Evolutionary conservation across 2,797 vertebrate genomes (phyloP).

Genomic region (Etheostoma perlongum): DNA sequence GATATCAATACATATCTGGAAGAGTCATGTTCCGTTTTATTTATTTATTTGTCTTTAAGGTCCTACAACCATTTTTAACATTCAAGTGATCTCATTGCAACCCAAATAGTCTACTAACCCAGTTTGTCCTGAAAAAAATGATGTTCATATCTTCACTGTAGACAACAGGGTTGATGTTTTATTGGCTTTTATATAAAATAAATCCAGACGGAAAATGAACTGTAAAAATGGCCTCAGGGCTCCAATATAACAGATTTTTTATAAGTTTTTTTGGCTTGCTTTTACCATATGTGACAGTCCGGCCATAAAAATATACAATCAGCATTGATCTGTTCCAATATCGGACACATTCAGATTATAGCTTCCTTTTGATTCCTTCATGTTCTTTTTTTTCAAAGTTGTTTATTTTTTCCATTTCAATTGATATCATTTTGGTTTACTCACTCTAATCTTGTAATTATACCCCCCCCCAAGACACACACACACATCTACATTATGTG

Average conservation of each 20-base stretch:
- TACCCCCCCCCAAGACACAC: neutral
- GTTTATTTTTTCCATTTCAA: conserved; percentile 19
- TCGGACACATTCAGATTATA: conserved; percentile 17
- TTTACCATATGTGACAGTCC: neutral
- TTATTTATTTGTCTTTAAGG: too few species aligned
- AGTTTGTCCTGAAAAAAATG: too few species aligned
- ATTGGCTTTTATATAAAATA: too few species aligned
- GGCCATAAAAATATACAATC: conserved; percentile 25
- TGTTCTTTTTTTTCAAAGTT: neutral
- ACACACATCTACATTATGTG: conserved; percentile 30
- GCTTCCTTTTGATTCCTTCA: conserved; percentile 19
- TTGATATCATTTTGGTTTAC: conserved; percentile 30
- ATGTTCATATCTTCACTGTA: too few species aligned
- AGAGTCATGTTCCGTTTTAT: too few species aligned
- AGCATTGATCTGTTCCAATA: conserved; percentile 17
- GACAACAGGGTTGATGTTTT: too few species aligned
- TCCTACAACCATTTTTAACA: too few species aligned
- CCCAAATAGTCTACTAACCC: too few species aligned
- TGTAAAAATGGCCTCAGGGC: too few species aligned
- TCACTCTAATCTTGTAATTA: conserved; percentile 59
- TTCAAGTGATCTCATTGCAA: too few species aligned
- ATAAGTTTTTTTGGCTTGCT: neutral
- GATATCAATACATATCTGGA: too few species aligned
- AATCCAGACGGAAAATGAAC: too few species aligned
- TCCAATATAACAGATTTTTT: neutral